These are phyloP conservation scores for Antheraea yamamai DNA, from an alignment of 2,888 invertebrate genomes.

Conservation along the genomic window DNA sequence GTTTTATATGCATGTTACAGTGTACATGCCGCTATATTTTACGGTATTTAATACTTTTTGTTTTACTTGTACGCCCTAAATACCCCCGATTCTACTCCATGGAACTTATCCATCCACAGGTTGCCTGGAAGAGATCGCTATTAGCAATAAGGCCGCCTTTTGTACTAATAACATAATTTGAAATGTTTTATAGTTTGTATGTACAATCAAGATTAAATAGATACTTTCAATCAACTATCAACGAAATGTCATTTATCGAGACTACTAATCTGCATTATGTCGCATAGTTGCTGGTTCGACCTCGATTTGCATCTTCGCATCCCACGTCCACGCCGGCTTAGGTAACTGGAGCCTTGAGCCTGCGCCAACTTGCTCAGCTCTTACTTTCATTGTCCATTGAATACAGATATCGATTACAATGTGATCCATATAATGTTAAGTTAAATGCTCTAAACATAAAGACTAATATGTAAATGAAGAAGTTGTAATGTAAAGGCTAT, in stretches of 20 bases:
- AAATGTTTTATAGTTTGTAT: too few species aligned
- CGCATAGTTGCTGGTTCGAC: constrained; percentile 30
- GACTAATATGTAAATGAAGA: not conserved
- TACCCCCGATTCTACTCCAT: too few species aligned
- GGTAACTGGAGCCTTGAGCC: constrained; percentile 61
- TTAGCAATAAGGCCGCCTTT: too few species aligned
- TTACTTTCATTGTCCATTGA: constrained; percentile 73
- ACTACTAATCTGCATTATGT: constrained; percentile 22
- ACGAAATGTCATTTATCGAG: constrained; percentile 25
- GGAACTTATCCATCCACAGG: too few species aligned
- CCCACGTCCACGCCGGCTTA: constrained; percentile 65
- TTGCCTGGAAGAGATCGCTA: too few species aligned
- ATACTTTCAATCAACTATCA: not conserved
- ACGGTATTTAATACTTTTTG: too few species aligned
- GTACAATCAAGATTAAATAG: too few species aligned
- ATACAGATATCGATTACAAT: constrained; percentile 61
- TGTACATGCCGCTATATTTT: too few species aligned
- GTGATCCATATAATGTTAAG: constrained; percentile 34
- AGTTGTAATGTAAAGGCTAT: not conserved
- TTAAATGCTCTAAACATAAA: constrained; percentile 2
- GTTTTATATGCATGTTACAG: too few species aligned
- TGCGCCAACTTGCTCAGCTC: constrained; percentile 64
- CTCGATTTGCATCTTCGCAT: constrained; percentile 54
- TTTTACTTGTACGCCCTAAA: too few species aligned
- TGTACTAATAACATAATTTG: too few species aligned